Base-by-base conservation (phyloP, 2,888 invertebrate species). In the Latrodectus elegans region DNA sequence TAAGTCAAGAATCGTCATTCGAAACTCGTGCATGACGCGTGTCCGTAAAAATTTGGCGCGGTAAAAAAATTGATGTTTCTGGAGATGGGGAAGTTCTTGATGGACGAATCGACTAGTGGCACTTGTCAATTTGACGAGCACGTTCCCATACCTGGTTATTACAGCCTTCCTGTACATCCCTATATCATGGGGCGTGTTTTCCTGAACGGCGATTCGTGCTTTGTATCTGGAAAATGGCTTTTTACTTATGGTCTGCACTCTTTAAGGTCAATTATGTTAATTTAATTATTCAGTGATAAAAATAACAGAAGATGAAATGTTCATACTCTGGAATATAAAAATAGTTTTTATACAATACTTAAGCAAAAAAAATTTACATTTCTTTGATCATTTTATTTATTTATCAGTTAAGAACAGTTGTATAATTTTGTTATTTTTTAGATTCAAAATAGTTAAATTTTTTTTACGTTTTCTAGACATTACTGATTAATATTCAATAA, bases 1-100 rank as follows among this genome's bases (percentile, higher is more conserved):
- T 81, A 81, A 86, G 85, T 86, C 85, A 86, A 70, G 76, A 80
- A 26, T 73, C 73, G 73, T 81, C 74, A 81, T 81, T 67, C 82
- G 82, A 53, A 22, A 82, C 38, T 67, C 60, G n/a, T 22, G 53
- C 22, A 17, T 55, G 73, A 74, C 53, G 73, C 71, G 26, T 17
- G 26, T 79, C 60, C 2, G 49, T 17, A 70, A 38, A 38, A 38
- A 38, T 82, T 72, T 70, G 55, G 55, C 75, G 52, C 4, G 60
- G 60, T 11, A 60, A 60, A 60, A n/a, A 60, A 60, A 60, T 6
- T 60, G 12, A 55, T 55, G 60, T 15, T 6, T 6, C 60, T 60
- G 60, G 60, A 60, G 12, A 0, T 15, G n/a, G 12, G n/a, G 60
- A 60, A 12, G n/a, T 17, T 68, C 38, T 26, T 68, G 67, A 68